A percentile compares a stretch with the other conserved stretches of the same genome.
phyloP scores from a whole-genome alignment of 2,113 vertebrate genomes.

The Microcebus tavaratra region DNA sequence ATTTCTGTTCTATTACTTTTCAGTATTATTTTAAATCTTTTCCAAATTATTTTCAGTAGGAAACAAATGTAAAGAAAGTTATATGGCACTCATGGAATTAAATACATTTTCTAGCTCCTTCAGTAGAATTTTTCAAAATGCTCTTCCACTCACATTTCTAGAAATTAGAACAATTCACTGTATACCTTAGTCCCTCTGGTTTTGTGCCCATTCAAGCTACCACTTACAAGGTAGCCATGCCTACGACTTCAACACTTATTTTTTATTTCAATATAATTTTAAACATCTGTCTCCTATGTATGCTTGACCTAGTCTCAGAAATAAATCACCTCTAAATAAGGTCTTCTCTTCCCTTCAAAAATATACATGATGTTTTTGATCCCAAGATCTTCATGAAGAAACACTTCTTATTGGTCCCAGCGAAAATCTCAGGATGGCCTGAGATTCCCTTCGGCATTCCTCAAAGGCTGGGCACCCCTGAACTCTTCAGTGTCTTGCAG shows the following conservation, averaged over 20 bases:
- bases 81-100: background rate
- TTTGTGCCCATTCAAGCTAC: background rate
- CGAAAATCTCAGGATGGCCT: background rate
- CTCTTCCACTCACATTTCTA: background rate
- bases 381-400: background rate
- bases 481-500: background rate
- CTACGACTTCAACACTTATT: background rate
- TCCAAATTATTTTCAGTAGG: background rate
- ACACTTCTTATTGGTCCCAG: background rate
- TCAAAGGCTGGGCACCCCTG: background rate
- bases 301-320: background rate
- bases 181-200: background rate
- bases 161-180: background rate
- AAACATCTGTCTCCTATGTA: background rate
- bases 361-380: background rate
- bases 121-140: background rate
- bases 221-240: background rate
- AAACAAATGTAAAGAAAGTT: background rate
- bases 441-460: background rate
- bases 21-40: background rate
- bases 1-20: constrained; percentile 10
- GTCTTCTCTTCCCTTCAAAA: background rate
- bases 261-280: background rate
- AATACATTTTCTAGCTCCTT: background rate
- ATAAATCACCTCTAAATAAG: background rate